Conservation (phyloP, 2,797 vertebrate genomes). For the Siniperca obscura region DNA sequence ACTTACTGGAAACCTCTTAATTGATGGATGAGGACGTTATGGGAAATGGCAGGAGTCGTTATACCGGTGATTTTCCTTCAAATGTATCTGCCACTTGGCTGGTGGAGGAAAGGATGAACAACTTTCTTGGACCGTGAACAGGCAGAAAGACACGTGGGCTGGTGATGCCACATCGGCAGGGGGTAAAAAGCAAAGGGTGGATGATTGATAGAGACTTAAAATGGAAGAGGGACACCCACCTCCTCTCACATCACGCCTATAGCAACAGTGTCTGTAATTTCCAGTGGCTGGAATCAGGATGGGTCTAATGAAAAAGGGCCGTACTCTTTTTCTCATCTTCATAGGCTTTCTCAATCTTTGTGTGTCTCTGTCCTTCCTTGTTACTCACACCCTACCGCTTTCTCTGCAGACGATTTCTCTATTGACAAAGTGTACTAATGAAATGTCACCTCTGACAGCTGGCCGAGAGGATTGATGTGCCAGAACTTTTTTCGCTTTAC, state of each 20-base stretch:
- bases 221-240: slow-evolving; percentile 78
- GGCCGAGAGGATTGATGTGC: slow-evolving; percentile 89
- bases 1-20: slow-evolving; percentile 89
- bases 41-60: slow-evolving; percentile 90
- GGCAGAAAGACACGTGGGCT: slow-evolving; percentile 64
- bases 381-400: slow-evolving; percentile 74
- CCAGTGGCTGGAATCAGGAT: slow-evolving; percentile 84
- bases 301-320: slow-evolving; percentile 91
- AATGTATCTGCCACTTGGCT: slow-evolving; percentile 88
- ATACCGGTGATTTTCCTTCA: slow-evolving; percentile 91
- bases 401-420: slow-evolving; percentile 89
- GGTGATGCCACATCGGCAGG: slow-evolving; percentile 50
- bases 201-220: slow-evolving; percentile 92
- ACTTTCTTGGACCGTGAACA: slow-evolving; percentile 80
- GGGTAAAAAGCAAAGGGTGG: slow-evolving; percentile 75
- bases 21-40: slow-evolving; percentile 93
- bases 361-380: slow-evolving; percentile 63
- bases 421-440: slow-evolving; percentile 95
- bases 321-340: slow-evolving; percentile 81
- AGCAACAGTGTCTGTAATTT: slow-evolving; percentile 86
- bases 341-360: slow-evolving; percentile 47
- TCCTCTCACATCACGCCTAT: slow-evolving; percentile 68
- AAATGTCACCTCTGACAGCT: slow-evolving; percentile 94
- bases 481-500: slow-evolving; percentile 91
- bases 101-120: slow-evolving; percentile 82